Conservation (phyloP, 37 sponge, comb jelly and placozoan genomes). For the Chondrosia reniformis region DNA sequence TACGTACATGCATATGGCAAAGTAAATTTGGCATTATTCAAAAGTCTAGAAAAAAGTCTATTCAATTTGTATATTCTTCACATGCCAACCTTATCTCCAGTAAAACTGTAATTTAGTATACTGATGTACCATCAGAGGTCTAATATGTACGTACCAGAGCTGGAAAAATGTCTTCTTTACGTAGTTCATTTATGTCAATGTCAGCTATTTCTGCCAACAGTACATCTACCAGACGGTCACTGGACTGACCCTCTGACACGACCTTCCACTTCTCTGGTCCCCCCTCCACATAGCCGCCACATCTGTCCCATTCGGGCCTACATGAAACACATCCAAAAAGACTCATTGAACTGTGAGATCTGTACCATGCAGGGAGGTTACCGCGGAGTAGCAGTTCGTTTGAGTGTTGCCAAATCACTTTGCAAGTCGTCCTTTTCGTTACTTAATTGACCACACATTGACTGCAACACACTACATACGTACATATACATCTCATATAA, state of each 20-base stretch:
- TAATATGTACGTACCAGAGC: constrained; percentile 45
- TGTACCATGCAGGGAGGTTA: neutral
- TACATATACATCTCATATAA: neutral
- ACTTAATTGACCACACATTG: constrained; percentile 43
- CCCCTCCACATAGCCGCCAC: constrained; percentile 65
- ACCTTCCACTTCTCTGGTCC: constrained; percentile 75
- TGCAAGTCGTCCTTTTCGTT: constrained; percentile 46
- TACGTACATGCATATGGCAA: neutral
- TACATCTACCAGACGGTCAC: constrained; percentile 81
- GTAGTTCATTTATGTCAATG: constrained; percentile 51
- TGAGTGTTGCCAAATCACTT: constrained; percentile 41
- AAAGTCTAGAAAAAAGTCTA: too few relatives aligned
- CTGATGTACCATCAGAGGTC: neutral
- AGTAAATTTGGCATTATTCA: too few relatives aligned
- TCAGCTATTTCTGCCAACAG: constrained; percentile 80
- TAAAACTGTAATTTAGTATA: too few relatives aligned
- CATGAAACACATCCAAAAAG: neutral
- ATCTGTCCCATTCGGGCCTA: constrained; percentile 91
- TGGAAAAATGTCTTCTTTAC: constrained; percentile 56
- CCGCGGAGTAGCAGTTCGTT: constrained; percentile 85
- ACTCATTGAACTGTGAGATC: neutral
- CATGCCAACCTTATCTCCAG: too few relatives aligned
- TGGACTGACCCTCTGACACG: constrained; percentile 68
- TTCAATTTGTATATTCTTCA: too few relatives aligned
- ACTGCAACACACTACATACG: constrained; percentile 35